These are phyloP conservation scores for Ahaetulla prasina DNA, from an alignment of 2,113 vertebrate species.

Conservation along the genomic window DNA sequence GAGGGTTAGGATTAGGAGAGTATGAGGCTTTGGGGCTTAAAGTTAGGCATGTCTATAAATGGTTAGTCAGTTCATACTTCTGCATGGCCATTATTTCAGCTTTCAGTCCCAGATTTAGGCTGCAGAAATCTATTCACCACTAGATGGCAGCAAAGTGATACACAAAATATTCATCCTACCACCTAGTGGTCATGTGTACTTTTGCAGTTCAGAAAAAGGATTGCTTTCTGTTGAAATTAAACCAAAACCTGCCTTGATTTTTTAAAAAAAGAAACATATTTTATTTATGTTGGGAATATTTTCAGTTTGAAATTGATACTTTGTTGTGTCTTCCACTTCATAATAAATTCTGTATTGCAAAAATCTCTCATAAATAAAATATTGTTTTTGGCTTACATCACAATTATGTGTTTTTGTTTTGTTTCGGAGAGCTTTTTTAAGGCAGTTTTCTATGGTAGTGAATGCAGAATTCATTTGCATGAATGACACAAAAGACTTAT, in stretches of 20 bases:
- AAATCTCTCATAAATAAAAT: not conserved
- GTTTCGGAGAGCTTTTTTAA: not conserved
- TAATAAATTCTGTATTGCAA: not conserved
- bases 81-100: not conserved
- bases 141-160: not conserved
- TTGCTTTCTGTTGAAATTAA: not conserved
- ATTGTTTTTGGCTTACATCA: not conserved
- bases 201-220: not conserved
- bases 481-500: constrained; percentile 9
- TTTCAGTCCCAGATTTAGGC: not conserved
- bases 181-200: not conserved
- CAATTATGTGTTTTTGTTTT: not conserved
- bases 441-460: not conserved
- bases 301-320: not conserved
- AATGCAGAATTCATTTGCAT: constrained; percentile 8
- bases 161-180: not conserved
- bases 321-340: not conserved
- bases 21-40: not conserved
- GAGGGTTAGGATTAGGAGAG: not conserved
- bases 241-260: not conserved
- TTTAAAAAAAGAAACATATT: not conserved
- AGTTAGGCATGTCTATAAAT: not conserved
- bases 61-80: too few relatives aligned
- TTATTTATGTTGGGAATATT: not conserved
- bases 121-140: not conserved